phyloP scores from a whole-genome alignment of 2,888 invertebrate genomes.

The Willowsia nigromaculata region DNA sequence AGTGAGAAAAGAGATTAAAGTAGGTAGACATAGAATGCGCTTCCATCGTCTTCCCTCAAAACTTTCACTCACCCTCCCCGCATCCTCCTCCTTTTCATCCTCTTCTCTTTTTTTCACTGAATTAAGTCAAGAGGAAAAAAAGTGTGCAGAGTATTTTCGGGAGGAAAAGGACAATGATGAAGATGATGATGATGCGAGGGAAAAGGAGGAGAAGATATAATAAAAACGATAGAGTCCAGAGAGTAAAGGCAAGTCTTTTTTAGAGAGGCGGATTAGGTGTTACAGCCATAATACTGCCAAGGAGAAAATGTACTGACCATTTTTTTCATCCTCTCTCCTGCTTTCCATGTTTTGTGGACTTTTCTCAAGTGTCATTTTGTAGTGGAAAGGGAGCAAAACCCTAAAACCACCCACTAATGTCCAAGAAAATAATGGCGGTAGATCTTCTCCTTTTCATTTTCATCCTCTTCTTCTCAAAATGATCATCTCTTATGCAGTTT shows the following conservation, averaged over 20 bases:
- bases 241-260: neutral
- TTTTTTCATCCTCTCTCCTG: neutral
- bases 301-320: neutral
- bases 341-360: neutral
- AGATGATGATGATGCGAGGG: neutral
- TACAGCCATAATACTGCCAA: neutral
- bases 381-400: neutral
- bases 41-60: no score
- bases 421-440: neutral
- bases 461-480: neutral
- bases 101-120: neutral
- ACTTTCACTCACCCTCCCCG: neutral
- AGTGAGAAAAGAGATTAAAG: no score
- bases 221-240: neutral
- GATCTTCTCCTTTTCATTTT: neutral
- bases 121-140: slow-evolving; percentile 9
- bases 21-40: no score
- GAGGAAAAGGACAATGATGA: neutral
- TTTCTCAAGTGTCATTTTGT: neutral
- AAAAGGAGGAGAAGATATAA: neutral
- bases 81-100: neutral
- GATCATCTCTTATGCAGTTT: neutral
- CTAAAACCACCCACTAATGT: neutral
- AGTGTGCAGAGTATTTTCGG: neutral
- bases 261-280: neutral